Conservation (phyloP, 2,113 vertebrate genomes). For the Orientallactaga bullata region DNA sequence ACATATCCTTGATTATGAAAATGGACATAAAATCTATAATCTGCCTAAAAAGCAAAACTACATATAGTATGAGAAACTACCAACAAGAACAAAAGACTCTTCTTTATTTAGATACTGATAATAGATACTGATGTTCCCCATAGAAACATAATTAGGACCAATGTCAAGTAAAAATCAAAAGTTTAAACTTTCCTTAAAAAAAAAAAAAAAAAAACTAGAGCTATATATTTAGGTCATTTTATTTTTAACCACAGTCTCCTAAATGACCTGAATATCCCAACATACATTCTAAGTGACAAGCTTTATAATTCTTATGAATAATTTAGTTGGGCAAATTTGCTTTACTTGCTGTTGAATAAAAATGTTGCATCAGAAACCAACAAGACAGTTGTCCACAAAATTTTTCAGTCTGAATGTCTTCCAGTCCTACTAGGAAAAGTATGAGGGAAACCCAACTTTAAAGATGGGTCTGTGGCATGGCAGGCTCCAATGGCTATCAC, state of each 20-base stretch:
- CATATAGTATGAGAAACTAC: neutral
- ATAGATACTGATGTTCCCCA: conserved; percentile 54
- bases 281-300: conserved; percentile 79
- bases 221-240: conserved; percentile 83
- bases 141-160: conserved; percentile 71
- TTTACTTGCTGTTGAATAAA: conserved; percentile 74
- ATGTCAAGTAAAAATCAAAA: conserved; percentile 79
- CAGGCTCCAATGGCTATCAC: neutral
- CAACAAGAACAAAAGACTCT: neutral
- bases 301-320: conserved; percentile 80
- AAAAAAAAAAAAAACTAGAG: conserved; percentile 77
- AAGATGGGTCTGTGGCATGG: neutral
- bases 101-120: conserved; percentile 63
- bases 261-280: conserved; percentile 82
- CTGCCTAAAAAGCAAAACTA: conserved; percentile 12
- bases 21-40: neutral
- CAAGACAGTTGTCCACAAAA: conserved; percentile 63
- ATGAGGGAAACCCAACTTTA: neutral
- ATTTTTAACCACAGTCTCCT: conserved; percentile 81
- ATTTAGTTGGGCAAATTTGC: conserved; percentile 75
- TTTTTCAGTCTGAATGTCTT: conserved; percentile 53
- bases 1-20: neutral
- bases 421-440: neutral
- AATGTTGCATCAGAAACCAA: conserved; percentile 74
- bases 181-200: conserved; percentile 65